Conservation (phyloP, 1,140 invertebrate genomes). For the Magallana ariakensis region DNA sequence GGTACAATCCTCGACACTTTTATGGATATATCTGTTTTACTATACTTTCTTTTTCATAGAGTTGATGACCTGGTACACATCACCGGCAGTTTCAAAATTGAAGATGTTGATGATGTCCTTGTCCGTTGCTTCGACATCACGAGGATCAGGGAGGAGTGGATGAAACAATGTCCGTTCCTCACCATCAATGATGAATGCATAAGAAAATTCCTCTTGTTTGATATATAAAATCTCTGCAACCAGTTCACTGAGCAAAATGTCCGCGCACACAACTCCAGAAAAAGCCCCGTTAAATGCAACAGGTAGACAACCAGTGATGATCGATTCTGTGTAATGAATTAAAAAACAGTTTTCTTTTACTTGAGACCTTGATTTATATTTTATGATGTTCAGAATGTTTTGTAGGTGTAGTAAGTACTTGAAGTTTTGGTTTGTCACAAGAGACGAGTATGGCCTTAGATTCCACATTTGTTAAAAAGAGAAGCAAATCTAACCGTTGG, state of each 20-base stretch:
- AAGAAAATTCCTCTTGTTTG: slow-evolving; percentile 44
- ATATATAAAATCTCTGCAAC: slow-evolving; percentile 44
- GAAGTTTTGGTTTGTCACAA: too few relatives aligned
- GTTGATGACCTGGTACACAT: background rate
- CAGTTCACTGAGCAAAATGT: slow-evolving; percentile 40
- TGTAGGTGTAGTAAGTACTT: too few relatives aligned
- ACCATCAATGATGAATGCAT: slow-evolving; percentile 53
- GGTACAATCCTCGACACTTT: too few relatives aligned
- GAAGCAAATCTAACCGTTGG: background rate
- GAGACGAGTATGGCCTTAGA: too few relatives aligned
- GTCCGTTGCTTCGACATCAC: background rate
- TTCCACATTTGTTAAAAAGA: too few relatives aligned
- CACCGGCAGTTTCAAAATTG: slow-evolving; percentile 11
- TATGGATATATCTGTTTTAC: too few relatives aligned
- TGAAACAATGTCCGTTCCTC: slow-evolving; percentile 43
- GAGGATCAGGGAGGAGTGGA: slow-evolving; percentile 33
- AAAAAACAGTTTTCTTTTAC: too few relatives aligned
- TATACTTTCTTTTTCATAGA: slow-evolving; percentile 38
- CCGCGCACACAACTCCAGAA: slow-evolving; percentile 44
- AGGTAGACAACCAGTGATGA: slow-evolving; percentile 42
- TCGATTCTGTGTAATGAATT: background rate
- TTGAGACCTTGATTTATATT: too few relatives aligned
- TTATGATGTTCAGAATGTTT: too few relatives aligned
- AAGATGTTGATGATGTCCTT: slow-evolving; percentile 2
- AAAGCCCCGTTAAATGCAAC: background rate